Evolutionary conservation across 2,888 invertebrate genomes (phyloP), one percentile per base, ranked within the genome.

Genomic region (Lasioglossum oenotherae): DNA sequence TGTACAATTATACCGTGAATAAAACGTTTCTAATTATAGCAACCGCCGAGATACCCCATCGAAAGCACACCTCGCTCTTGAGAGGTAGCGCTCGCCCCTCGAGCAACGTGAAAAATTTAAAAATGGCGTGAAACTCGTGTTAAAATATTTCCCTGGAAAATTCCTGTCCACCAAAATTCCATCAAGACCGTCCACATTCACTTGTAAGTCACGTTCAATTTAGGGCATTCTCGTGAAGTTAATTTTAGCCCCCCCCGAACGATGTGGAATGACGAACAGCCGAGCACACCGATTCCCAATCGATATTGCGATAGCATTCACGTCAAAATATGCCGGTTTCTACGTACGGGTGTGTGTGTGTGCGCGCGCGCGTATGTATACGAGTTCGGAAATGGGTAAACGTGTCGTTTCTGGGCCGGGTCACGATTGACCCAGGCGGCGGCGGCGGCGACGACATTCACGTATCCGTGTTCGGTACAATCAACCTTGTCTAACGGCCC

Each of bases 401-500:
- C 14, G 27, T 31, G 64, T 64, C 64, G 31, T 64, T 64, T 64
- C 27, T 64, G 64, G 64, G 16, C 14, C 69, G 69, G 38, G 69
- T 69, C 69, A 4, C 69, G 23, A 10, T n/a, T 12, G 69, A 69
- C 69, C 38, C 69, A 14, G 38, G 23, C 69, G 19, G 12, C 41
- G 38, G 38, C 69, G 19, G 12, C 41, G 38, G 38, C 10, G 10
- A 23, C 64, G 64, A 64, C 64, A 31, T 64, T 31, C 64, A 12
- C 64, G 5, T 8, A 19, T 35, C 31, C 31, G 27, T 16, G 53
- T 31, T 72, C 67, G 38, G 31, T 69, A 57, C 74, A 74, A 83
- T 83, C 41, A 78, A 75, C 72, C 80, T 14, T 73, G 81, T 27
- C 38, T 73, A 84, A 74, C 77, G 71, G 31, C 46, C 60, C 44